Evolutionary conservation across 2,888 invertebrate species (phyloP).

Genomic region (Trichacis sp.): DNA sequence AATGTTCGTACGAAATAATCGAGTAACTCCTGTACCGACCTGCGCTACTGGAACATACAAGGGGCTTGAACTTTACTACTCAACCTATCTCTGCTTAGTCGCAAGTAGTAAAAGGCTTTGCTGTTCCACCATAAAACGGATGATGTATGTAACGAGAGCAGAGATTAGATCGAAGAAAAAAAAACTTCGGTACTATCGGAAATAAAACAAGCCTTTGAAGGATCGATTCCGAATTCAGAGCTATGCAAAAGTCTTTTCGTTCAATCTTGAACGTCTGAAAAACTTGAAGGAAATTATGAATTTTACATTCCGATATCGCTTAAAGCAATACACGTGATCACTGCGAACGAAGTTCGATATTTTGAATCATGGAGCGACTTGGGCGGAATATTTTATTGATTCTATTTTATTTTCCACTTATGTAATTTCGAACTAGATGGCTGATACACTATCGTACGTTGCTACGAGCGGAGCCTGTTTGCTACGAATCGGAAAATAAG

Average conservation of each 20-base stretch:
- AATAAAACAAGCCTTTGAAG: slow-evolving; percentile 1
- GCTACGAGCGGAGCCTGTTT: slow-evolving; percentile 16
- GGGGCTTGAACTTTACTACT: slow-evolving; percentile 48
- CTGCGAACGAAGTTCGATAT: not conserved
- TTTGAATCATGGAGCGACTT: not conserved
- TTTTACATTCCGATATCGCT: too few relatives aligned
- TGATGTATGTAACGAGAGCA: slow-evolving; percentile 54
- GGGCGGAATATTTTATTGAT: not conserved
- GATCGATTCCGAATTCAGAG: not conserved
- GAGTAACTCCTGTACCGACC: slow-evolving; percentile 39
- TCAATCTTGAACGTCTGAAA: too few relatives aligned
- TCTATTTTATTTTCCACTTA: slow-evolving; percentile 29
- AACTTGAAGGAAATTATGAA: too few relatives aligned
- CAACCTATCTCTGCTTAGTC: slow-evolving; percentile 55
- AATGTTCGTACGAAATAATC: slow-evolving; percentile 7
- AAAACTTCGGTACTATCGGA: slow-evolving; percentile 34
- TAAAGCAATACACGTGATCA: too few relatives aligned
- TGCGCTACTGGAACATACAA: slow-evolving; percentile 33
- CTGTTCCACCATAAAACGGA: slow-evolving; percentile 56
- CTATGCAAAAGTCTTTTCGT: too few relatives aligned
- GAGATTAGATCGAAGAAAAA: slow-evolving; percentile 59
- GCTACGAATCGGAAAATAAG: slow-evolving; percentile 29
- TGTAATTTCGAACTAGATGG: slow-evolving; percentile 34
- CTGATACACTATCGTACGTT: slow-evolving; percentile 18
- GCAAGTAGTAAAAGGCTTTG: slow-evolving; percentile 48